phyloP scores from a whole-genome alignment of 2,888 invertebrate species.

The Leptinotarsa haldemani region DNA sequence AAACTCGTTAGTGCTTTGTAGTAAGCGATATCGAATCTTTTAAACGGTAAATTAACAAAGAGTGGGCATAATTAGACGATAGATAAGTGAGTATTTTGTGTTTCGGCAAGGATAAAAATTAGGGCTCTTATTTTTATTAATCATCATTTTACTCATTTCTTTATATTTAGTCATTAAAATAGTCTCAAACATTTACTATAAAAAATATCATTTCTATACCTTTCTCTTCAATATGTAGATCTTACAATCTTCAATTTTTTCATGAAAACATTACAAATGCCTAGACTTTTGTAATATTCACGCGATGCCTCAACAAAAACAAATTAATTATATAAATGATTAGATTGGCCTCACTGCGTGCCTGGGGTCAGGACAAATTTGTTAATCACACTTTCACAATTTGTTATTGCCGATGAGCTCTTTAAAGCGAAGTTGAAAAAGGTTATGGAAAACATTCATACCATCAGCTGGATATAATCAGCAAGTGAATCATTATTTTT shows the following conservation, averaged over 20 bases:
- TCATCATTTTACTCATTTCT: too few species aligned
- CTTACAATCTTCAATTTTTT: too few species aligned
- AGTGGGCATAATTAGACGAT: background rate
- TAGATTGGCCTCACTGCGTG: background rate
- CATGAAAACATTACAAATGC: background rate
- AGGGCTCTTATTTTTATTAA: background rate
- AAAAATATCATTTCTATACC: too few species aligned
- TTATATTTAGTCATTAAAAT: too few species aligned
- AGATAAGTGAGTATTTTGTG: background rate
- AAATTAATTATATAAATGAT: background rate
- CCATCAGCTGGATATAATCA: background rate
- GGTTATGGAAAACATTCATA: background rate
- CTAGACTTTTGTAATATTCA: background rate
- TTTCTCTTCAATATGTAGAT: too few species aligned
- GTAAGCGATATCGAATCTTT: slow-evolving; percentile 17
- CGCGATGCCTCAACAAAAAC: background rate
- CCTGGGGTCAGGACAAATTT: slow-evolving; percentile 2
- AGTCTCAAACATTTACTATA: too few species aligned
- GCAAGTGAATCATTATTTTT: too few species aligned
- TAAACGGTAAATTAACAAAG: background rate
- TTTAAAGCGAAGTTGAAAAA: background rate
- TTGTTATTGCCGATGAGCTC: slow-evolving; percentile 5
- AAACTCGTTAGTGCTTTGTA: slow-evolving; percentile 16
- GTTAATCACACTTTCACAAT: slow-evolving; percentile 2
- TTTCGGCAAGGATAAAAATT: background rate